Evolutionary conservation across 1,140 invertebrate species (phyloP).

Genomic region (Paralvinella palmiformis): DNA sequence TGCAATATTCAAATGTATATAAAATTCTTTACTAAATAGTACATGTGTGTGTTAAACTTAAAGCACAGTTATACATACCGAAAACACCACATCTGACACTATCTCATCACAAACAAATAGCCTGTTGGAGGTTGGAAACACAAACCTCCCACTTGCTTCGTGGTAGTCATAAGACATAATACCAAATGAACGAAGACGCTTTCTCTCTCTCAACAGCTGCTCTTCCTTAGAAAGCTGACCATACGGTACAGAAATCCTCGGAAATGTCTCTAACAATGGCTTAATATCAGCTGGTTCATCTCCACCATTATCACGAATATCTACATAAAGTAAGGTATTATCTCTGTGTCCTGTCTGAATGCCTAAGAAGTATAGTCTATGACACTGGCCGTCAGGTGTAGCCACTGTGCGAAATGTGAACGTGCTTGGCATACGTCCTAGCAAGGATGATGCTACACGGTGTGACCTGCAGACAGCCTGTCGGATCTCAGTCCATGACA

Average conservation of each 20-base stretch:
- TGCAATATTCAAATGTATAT: not conserved
- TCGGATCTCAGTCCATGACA: constrained; percentile 70
- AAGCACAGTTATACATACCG: not conserved
- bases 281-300: constrained; percentile 58
- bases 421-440: constrained; percentile 51
- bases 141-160: constrained; percentile 66
- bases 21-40: not conserved
- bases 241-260: constrained; percentile 53
- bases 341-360: constrained; percentile 77
- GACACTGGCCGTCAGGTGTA: constrained; percentile 9
- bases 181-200: constrained; percentile 82
- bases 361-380: constrained; percentile 74
- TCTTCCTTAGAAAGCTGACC: constrained; percentile 71
- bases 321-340: constrained; percentile 78
- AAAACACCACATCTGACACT: not conserved
- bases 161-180: constrained; percentile 80
- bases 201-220: constrained; percentile 82
- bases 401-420: constrained; percentile 23
- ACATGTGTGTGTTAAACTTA: not conserved
- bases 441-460: constrained; percentile 67
- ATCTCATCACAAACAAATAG: not conserved
- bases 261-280: constrained; percentile 67
- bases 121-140: constrained; percentile 67
- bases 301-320: constrained; percentile 56
- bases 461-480: constrained; percentile 74